Evolutionary conservation across 2,888 invertebrate genomes (phyloP), one percentile per base, ranked within the genome.

Genomic region (Chaetogeoica ovagalla): DNA sequence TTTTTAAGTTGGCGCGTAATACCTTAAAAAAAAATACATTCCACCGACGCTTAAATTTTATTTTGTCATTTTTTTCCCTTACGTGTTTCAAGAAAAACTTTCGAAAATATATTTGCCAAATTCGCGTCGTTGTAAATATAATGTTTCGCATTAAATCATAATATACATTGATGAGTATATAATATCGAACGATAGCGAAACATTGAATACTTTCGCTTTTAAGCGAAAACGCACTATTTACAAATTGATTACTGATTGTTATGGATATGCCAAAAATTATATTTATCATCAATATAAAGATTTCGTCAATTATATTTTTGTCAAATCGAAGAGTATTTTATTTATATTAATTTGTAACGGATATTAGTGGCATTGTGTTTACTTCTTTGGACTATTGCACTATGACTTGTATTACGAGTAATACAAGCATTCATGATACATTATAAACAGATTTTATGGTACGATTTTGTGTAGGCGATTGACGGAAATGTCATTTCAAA

Each of bases 391-490:
- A 48, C 59, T 62, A 30, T 30, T n/a, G n/a, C n/a, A 30, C 4
- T 62, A 23, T 72, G 72, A 72, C 48, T 72, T 30, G 48, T 48
- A n/a, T n/a, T n/a, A n/a, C n/a, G n/a, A 23, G 19, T 19, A 62
- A 48, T 13, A 62, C 11, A 30, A 52, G 68, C 52, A 21, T 30
- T n/a, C 2, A 30, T 72, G 60, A 72, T 72, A 60, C 72, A 43
- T 71, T 21, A 71, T 21, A 72, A 73, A 73, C 52, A 15, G 30
- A 62, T 73, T 11, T n/a, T 72, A 62, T 48, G 19, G 72, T 72
- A 23, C n/a, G 21, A 15, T 48, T 62, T 60, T 48, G 23, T 62
- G 48, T 52, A 13, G 43, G 19, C 37, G 17, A 69, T 69, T 30
- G 19, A n/a, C 30, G 62, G 37, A 62, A 55, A 52, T 74, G 73